These are phyloP conservation scores for Meriones psammophilus DNA, from an alignment of 2,797 vertebrate species.

Conservation along the genomic window DNA sequence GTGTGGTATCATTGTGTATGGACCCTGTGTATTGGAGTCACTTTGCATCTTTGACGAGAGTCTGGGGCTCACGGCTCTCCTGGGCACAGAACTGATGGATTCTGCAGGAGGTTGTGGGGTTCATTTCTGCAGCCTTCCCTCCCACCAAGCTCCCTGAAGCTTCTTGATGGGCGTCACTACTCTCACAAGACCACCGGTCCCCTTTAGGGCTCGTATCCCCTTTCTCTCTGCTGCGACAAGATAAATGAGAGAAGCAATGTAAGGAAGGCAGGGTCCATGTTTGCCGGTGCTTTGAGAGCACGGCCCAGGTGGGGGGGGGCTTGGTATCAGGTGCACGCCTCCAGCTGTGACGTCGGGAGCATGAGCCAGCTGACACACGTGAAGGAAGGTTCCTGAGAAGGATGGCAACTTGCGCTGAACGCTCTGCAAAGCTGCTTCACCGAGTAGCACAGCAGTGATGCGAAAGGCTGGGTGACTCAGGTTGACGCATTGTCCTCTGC, in stretches of 20 bases:
- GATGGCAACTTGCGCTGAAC: not conserved
- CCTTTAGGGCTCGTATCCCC: not conserved
- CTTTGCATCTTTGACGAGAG: too few species aligned
- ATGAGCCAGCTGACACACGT: not conserved
- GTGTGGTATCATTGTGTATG: rapidly evolving
- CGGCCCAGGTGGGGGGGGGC: too few species aligned
- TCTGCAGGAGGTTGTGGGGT: not conserved
- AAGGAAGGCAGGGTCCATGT: not conserved
- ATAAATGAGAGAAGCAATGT: not conserved
- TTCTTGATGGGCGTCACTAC: not conserved
- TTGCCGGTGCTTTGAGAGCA: not conserved
- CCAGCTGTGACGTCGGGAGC: not conserved
- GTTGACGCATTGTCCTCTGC: too few species aligned
- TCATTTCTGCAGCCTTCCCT: not conserved
- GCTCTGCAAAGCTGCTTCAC: not conserved
- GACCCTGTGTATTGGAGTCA: not conserved
- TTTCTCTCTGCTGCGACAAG: not conserved
- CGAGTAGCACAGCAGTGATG: not conserved
- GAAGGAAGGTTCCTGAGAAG: not conserved
- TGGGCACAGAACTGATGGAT: not conserved
- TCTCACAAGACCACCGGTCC: not conserved
- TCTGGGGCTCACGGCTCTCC: not conserved
- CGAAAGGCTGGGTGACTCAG: too few species aligned
- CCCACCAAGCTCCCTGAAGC: not conserved
- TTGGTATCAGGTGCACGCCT: not conserved